Evolutionary conservation across 2,797 vertebrate genomes (phyloP).

Genomic region (Coluber constrictor): DNA sequence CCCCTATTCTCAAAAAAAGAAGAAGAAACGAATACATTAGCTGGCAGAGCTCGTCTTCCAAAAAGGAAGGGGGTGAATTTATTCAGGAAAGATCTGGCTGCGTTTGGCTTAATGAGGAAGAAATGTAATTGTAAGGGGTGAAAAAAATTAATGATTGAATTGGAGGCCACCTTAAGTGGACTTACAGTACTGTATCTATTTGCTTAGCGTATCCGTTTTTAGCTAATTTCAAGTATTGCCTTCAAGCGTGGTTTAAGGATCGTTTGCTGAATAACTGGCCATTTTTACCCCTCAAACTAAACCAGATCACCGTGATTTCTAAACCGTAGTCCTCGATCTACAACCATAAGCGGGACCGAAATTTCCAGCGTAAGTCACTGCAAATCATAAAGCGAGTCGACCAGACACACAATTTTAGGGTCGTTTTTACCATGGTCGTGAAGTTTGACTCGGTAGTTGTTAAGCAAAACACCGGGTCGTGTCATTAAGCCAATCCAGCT

Average conservation of each 20-base stretch:
- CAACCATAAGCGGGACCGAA: background rate
- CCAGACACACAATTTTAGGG: background rate
- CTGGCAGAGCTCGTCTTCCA: background rate
- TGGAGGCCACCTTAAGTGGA: background rate
- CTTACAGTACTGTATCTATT: background rate
- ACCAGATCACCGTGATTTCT: background rate
- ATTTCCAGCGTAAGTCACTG: background rate
- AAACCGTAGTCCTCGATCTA: background rate
- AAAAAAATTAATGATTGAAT: background rate
- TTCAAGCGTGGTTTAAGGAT: background rate
- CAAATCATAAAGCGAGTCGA: background rate
- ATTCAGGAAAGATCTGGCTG: background rate
- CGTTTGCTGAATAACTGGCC: background rate
- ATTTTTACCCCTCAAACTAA: background rate
- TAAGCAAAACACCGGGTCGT: background rate
- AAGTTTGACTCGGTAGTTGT: background rate
- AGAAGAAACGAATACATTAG: background rate
- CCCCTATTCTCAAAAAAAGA: background rate
- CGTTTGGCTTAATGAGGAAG: background rate
- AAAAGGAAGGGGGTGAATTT: background rate
- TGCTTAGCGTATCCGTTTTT: background rate
- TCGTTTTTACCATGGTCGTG: background rate
- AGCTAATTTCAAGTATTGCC: background rate
- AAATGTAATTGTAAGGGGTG: background rate
- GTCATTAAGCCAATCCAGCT: background rate